Evolutionary conservation across 2,113 vertebrate species (phyloP), one percentile per base, ranked within the genome.

Genomic region (Oncorhynchus keta): DNA sequence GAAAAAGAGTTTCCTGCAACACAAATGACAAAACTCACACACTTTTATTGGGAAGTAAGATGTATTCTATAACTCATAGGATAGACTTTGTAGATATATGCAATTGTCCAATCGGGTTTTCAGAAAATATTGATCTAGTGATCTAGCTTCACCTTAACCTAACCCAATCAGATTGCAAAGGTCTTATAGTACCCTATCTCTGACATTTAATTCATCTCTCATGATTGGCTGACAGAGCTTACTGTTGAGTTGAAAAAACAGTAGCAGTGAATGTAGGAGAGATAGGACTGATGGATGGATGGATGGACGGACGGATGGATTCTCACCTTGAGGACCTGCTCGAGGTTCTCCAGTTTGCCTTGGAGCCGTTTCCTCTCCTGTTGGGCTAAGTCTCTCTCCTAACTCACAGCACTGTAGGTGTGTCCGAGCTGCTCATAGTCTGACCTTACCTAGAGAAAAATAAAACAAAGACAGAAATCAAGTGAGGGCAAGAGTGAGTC

Each of bases 271-370:
- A 62, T 22, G 18, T 62, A 20, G 35, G 30, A 20, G 12, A 49
- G 22, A 0, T 24, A 32, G 39, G 39, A 45, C 9, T 9, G 39
- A 45, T 45, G 39, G 39, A 45, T 2, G 39, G 39, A 45, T 45
- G 39, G 39, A 45, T 45, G 39, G 39, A 45, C 0, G 64, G 24
- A 32, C 11, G 18, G 70, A 20, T 1, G 51, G 3, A 22, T 2
- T 13, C 90, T 51, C 88, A 98, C 97, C 96, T 97, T 95, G 73
- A 98, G 92, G 93, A 95, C 94, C 91, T 97, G 94, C 91, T 97
- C 95, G 87, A 98, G 85, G 93, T 95, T 95, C 93, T 98, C 95
- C 92, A 98, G 95, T 92, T 95, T 96, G 92, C 87, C 94, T 92
- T 88, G 93, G 89, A 95, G 95, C 88, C 93, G 93, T 74, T 74